phyloP scores from a whole-genome alignment of 64 coral and sea anemone species.

The Actinia tenebrosa region DNA sequence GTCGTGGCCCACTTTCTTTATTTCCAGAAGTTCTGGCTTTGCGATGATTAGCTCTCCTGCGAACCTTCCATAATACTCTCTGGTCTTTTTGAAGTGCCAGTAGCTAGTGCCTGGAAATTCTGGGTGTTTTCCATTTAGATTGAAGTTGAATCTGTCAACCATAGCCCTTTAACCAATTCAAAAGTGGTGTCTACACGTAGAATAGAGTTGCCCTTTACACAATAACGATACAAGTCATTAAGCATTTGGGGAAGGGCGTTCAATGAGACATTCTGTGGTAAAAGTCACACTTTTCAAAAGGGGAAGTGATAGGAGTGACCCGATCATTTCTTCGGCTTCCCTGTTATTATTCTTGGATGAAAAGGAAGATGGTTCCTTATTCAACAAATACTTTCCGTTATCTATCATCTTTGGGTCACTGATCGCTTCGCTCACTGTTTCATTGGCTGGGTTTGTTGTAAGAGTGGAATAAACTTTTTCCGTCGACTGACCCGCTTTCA shows the following conservation, averaged over 20 bases:
- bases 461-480: not conserved
- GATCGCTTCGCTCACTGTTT: not conserved
- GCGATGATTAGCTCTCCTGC: slow-evolving; percentile 37
- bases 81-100: slow-evolving; percentile 31
- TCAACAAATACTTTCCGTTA: too few relatives aligned
- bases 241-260: slow-evolving; percentile 9
- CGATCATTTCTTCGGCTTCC: slow-evolving; percentile 29
- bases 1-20: slow-evolving; percentile 48
- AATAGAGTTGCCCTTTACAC: slow-evolving; percentile 33
- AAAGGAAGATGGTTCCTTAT: too few relatives aligned
- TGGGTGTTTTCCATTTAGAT: slow-evolving; percentile 35
- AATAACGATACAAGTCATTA: not conserved
- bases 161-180: slow-evolving; percentile 43
- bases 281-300: slow-evolving; percentile 28
- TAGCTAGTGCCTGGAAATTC: slow-evolving; percentile 61
- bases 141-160: slow-evolving; percentile 46
- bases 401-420: not conserved
- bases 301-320: not conserved
- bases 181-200: slow-evolving; percentile 46
- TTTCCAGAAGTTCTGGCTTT: slow-evolving; percentile 28
- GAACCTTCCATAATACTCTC: slow-evolving; percentile 35
- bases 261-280: not conserved
- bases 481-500: not conserved
- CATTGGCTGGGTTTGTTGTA: not conserved
- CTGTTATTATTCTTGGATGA: not conserved